phyloP scores from a whole-genome alignment of 2,797 vertebrate genomes.

The Poecilia picta region DNA sequence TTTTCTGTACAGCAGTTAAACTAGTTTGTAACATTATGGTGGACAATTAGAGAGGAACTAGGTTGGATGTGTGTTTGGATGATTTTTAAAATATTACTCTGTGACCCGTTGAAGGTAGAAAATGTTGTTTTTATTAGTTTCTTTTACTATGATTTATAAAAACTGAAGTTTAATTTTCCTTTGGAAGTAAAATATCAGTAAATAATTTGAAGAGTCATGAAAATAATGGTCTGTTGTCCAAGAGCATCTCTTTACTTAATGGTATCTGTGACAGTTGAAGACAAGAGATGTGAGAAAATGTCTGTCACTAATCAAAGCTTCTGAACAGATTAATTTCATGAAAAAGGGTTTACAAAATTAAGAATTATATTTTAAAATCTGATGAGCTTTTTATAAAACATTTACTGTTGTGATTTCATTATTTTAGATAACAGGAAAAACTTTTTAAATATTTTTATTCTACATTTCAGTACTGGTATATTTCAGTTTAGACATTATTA shows the following conservation, averaged over 20 bases:
- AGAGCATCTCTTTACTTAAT: not conserved
- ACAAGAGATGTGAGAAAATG: not conserved
- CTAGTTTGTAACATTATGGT: not conserved
- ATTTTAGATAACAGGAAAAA: not conserved
- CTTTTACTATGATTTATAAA: not conserved
- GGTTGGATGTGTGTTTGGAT: not conserved
- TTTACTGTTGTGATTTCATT: not conserved
- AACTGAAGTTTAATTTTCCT: not conserved
- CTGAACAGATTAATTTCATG: not conserved
- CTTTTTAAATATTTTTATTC: not conserved
- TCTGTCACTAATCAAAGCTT: not conserved
- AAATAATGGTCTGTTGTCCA: not conserved
- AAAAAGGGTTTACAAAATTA: not conserved
- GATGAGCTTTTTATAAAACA: not conserved
- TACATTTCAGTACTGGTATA: not conserved
- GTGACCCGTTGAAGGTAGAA: not conserved
- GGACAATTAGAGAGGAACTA: not conserved
- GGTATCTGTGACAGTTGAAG: not conserved
- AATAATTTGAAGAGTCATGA: not conserved
- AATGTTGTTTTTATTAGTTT: not conserved
- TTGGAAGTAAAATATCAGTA: not conserved
- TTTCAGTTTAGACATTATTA: not conserved
- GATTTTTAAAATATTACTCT: not conserved
- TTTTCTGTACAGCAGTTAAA: not conserved
- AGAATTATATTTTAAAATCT: no score